These are phyloP conservation scores for Bombus pascuorum DNA, from an alignment of 1,140 invertebrate genomes.

Conservation along the genomic window DNA sequence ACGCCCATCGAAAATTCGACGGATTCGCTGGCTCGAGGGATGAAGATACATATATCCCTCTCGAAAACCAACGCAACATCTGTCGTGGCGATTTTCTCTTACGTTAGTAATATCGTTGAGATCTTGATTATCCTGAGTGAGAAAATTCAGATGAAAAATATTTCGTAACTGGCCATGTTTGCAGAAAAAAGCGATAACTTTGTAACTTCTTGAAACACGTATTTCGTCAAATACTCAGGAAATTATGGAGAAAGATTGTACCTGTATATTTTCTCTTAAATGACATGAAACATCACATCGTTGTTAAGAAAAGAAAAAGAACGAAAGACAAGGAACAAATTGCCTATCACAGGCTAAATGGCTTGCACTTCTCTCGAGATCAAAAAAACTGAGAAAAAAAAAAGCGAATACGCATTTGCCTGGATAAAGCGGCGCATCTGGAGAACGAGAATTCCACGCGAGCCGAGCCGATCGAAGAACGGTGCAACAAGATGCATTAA, in stretches of 20 bases:
- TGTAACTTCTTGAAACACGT: not conserved
- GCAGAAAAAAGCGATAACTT: not conserved
- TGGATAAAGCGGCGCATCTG: not conserved
- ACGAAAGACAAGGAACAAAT: not conserved
- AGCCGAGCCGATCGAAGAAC: not conserved
- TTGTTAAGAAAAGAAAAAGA: not conserved
- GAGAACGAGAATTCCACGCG: not conserved
- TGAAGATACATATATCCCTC: constrained; percentile 35
- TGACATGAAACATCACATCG: not conserved
- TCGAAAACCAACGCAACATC: constrained; percentile 47
- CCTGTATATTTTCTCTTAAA: not conserved
- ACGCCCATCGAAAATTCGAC: constrained; percentile 62
- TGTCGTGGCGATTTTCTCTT: constrained; percentile 15
- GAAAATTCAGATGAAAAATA: no score
- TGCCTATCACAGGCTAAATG: not conserved
- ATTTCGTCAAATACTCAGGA: not conserved
- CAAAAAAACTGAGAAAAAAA: not conserved
- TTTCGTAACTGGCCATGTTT: no score
- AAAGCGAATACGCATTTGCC: not conserved
- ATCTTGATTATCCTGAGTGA: not conserved
- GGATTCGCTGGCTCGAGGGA: constrained; percentile 42
- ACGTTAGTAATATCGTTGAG: not conserved
- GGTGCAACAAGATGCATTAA: constrained; percentile 1
- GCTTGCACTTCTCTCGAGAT: not conserved
- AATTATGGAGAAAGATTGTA: not conserved